phyloP scores from a whole-genome alignment of 2,797 vertebrate species.

The Silurus aristotelis region DNA sequence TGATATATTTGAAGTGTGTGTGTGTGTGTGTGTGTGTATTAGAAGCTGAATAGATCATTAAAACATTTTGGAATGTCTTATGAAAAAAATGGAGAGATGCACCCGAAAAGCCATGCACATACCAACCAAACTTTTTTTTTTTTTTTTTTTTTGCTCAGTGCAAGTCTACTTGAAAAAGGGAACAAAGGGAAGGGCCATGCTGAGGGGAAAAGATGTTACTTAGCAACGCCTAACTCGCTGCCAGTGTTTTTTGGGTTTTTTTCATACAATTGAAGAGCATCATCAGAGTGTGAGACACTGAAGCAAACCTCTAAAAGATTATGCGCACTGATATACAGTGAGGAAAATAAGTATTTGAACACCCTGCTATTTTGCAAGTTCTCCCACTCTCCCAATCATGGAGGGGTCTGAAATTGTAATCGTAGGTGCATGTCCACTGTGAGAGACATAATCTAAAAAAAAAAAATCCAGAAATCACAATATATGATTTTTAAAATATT shows the following conservation, averaged over 20 bases:
- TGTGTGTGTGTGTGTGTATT: not conserved
- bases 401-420: no score
- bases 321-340: no score
- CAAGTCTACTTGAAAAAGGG: not conserved
- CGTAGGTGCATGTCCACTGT: no score
- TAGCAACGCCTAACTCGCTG: slow-evolving; percentile 14
- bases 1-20: not conserved
- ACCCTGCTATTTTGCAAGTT: no score
- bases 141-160: not conserved
- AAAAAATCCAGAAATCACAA: no score
- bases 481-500: no score
- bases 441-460: no score
- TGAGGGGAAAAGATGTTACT: slow-evolving; percentile 9
- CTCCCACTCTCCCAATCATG: no score
- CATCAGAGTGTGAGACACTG: not conserved
- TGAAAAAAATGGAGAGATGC: not conserved
- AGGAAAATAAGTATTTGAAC: no score
- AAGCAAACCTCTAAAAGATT: not conserved
- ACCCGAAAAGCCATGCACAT: not conserved
- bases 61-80: not conserved
- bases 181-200: slow-evolving; percentile 1
- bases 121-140: not conserved
- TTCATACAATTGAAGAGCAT: not conserved
- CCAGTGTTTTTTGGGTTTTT: not conserved
- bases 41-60: slow-evolving; percentile 1